A percentile compares a stretch with the other conserved stretches of the same genome.
Evolutionary conservation across 2,113 vertebrate genomes (phyloP).

Genomic region (Xenopus tropicalis): DNA sequence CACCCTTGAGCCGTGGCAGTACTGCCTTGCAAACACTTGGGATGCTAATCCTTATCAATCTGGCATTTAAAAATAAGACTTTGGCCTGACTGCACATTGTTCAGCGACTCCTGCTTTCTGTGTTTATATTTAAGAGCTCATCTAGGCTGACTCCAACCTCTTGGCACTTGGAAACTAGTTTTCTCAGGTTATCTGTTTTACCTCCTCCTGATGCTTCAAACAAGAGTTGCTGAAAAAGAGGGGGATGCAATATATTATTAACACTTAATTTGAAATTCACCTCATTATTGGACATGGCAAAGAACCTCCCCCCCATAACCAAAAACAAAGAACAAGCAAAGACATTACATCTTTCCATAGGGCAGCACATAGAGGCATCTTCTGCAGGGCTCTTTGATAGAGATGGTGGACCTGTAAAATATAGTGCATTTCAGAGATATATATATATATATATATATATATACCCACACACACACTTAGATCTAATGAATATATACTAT

Average conservation of each 20-base stretch:
- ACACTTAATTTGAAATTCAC: constrained; percentile 68
- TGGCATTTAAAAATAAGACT: constrained; percentile 70
- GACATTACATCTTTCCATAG: constrained; percentile 98
- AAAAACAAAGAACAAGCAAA: constrained; percentile 64
- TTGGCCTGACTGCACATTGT: constrained; percentile 69
- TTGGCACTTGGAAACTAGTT: constrained; percentile 89
- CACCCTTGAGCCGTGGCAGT: constrained; percentile 67
- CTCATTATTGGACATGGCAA: constrained; percentile 78
- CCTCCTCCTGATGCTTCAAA: constrained; percentile 91
- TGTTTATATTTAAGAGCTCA: constrained; percentile 88
- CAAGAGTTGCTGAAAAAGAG: constrained; percentile 88
- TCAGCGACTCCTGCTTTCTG: constrained; percentile 81
- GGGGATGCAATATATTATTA: constrained; percentile 75
- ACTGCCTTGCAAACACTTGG: constrained; percentile 62
- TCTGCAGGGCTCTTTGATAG: constrained; percentile 87
- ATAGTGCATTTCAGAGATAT: constrained; percentile 37
- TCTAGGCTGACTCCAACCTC: constrained; percentile 94
- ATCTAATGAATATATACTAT: too few relatives aligned
- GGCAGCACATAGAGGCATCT: constrained; percentile 89
- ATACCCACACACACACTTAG: too few relatives aligned
- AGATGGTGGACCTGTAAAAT: constrained; percentile 83
- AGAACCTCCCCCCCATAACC: constrained; percentile 66
- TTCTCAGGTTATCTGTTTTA: constrained; percentile 87
- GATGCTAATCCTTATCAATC: constrained; percentile 65
- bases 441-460: too few relatives aligned